Conservation (phyloP, 2,888 invertebrate species). For the Apomyelois bistriatella region DNA sequence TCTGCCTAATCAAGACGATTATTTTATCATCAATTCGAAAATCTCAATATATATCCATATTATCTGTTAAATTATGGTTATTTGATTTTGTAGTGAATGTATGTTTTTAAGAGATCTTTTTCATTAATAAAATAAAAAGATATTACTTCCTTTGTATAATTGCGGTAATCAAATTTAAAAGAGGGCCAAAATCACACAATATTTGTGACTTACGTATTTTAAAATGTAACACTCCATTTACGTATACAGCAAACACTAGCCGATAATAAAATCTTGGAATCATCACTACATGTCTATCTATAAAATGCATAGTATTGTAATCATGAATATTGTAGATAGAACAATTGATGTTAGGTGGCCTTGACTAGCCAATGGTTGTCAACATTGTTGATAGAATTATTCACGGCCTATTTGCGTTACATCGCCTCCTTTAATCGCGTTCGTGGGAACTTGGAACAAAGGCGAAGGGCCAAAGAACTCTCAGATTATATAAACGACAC, state of each 20-base stretch:
- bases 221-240: neutral
- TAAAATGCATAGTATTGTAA: constrained; percentile 34
- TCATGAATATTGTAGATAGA: constrained; percentile 49
- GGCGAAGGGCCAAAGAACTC: constrained; percentile 1
- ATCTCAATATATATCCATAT: too few relatives aligned
- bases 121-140: too few relatives aligned
- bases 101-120: too few relatives aligned
- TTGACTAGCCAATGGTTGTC: constrained; percentile 26
- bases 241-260: neutral
- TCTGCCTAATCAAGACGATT: too few relatives aligned
- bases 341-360: constrained; percentile 32
- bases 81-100: too few relatives aligned
- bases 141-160: too few relatives aligned
- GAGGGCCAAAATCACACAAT: too few relatives aligned
- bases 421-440: neutral
- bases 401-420: constrained; percentile 2
- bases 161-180: too few relatives aligned
- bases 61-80: too few relatives aligned
- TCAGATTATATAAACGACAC: neutral
- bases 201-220: too few relatives aligned
- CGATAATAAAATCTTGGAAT: neutral
- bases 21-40: too few relatives aligned
- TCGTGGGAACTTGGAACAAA: constrained; percentile 5
- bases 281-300: neutral
- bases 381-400: constrained; percentile 14